Evolutionary conservation across 1,140 invertebrate genomes (phyloP).

Genomic region (Triops longicaudatus): DNA sequence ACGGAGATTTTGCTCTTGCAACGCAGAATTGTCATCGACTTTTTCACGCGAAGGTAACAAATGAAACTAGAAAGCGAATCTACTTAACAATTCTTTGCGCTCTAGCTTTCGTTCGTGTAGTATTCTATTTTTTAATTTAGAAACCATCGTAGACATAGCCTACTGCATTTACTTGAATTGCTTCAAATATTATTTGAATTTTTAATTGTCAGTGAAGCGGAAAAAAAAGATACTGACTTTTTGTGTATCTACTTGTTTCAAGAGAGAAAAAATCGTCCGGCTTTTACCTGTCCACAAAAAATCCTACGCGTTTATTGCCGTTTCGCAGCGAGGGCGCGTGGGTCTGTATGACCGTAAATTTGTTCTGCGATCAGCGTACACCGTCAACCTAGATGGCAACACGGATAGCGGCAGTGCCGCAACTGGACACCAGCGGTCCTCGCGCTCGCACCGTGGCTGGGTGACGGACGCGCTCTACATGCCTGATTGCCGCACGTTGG

Average conservation of each 20-base stretch:
- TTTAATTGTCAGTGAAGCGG: too few relatives aligned
- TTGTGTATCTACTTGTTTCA: too few relatives aligned
- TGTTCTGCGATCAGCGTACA: neutral
- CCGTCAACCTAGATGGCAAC: conserved; percentile 4
- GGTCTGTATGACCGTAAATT: conserved; percentile 13
- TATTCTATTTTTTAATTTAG: too few relatives aligned
- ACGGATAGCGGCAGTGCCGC: neutral
- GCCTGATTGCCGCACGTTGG: conserved; percentile 24
- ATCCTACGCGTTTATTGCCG: neutral
- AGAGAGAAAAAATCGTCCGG: conserved; percentile 19
- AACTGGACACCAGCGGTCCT: neutral
- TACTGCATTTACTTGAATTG: too few relatives aligned
- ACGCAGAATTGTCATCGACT: neutral
- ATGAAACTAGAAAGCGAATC: neutral
- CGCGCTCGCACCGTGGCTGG: conserved; percentile 6
- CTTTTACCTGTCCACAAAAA: conserved; percentile 5
- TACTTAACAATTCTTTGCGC: neutral
- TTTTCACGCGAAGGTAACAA: neutral
- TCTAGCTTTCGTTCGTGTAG: too few relatives aligned
- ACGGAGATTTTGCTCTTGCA: neutral
- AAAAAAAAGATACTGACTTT: too few relatives aligned
- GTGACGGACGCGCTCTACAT: conserved; percentile 28
- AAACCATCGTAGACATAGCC: too few relatives aligned
- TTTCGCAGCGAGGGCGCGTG: conserved; percentile 19
- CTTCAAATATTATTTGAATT: too few relatives aligned